Base-by-base conservation (phyloP, 2,113 vertebrate genomes). In the Grammomys surdaster region DNA sequence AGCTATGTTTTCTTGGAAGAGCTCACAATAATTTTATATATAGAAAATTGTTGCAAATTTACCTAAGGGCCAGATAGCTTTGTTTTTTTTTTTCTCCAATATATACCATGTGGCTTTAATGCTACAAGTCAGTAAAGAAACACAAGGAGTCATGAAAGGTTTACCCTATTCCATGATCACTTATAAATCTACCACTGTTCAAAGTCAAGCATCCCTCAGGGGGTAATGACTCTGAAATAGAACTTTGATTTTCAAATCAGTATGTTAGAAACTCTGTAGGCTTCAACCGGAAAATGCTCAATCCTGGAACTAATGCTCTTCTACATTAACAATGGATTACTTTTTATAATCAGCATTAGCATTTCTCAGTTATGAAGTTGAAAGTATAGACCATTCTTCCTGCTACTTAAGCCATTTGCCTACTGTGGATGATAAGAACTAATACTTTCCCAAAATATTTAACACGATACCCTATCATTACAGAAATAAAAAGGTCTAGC, bases 1-100 rank as follows among this genome's bases (percentile, higher is more conserved):
- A 67, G 4, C 33, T 82, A 51, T 78, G 81, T 93, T 95, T 93
- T 77, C 36, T 95, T 92, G 67, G 14, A 95, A 19, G 94, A 7
- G 3, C 20, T 95, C 28, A 51, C 63, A 92, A 81, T 65, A 84
- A 84, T 46, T 80, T 87, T 89, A 22, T 67, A 63, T 92, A 69
- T 12, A 77, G 28, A 40, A 60, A 90, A 10, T 5, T 70, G 31
- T 36, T 84, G n/a, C 16, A 43, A 28, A 19, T 13, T 84, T 97
- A 95, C 67, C 5, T 70, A 95, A 87, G 33, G 91, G 19, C 4
- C 73, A 90, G 20, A 54, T 9, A 89, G 31, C 63, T 13, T 60
- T 40, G 88, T 95, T 9, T 12, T 26, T 40, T 63, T 72, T 17
- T 70, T 13, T 12, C 16, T 16, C 19, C 65, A 22, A 94, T 76